Percentiles rank a stretch among this genome's conserved stretches.
Conservation (phyloP, 2,797 vertebrate genomes). For the Hemitrygon akajei region DNA sequence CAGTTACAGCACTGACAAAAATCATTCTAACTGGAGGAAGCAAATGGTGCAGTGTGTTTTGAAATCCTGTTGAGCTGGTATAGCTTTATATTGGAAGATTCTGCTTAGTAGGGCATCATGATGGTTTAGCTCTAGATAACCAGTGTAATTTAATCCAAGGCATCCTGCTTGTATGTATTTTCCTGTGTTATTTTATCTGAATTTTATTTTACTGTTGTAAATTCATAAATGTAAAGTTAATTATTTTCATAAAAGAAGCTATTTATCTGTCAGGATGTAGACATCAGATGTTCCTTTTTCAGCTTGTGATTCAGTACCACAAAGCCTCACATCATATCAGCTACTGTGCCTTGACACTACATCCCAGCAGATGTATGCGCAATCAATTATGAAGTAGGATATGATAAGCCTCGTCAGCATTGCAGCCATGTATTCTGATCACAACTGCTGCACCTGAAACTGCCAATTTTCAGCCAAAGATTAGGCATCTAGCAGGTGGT, state of each 20-base stretch:
- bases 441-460: background rate
- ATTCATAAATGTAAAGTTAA: background rate
- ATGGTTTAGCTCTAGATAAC: background rate
- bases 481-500: background rate
- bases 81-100: background rate
- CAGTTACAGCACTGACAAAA: background rate
- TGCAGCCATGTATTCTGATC: background rate
- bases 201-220: background rate
- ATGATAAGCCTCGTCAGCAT: constrained; percentile 5
- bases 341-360: background rate
- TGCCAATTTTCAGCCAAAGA: background rate
- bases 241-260: background rate
- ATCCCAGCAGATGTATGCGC: background rate
- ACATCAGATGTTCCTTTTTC: background rate
- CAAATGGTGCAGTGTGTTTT: too few species aligned
- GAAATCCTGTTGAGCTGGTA: background rate
- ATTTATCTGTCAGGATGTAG: background rate
- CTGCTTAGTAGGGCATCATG: background rate
- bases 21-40: background rate
- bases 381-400: constrained; percentile 15
- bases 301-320: background rate
- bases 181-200: background rate
- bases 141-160: background rate
- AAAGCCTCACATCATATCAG: background rate
- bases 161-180: background rate